Evolutionary conservation across 2,113 vertebrate species (phyloP), one percentile per base, ranked within the genome.

Genomic region (Apistogramma diplotaenia): DNA sequence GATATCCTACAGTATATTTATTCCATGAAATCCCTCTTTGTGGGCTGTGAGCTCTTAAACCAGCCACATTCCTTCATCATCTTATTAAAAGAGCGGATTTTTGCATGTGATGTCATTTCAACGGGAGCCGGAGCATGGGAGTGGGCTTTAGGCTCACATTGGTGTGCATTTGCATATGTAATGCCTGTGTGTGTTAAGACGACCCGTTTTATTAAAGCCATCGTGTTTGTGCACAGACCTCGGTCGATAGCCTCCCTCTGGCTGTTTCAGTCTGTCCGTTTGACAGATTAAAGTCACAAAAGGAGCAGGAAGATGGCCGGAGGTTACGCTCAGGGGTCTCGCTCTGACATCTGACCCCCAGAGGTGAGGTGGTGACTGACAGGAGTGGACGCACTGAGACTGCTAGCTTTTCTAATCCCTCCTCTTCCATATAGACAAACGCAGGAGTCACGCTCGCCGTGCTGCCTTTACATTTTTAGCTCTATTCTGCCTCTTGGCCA

Each of bases 91-190:
- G 23, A 70, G 80, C 61, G 70, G 29, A 19, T 85, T 72, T 46
- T 49, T 79, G 35, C 37, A 31, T 56, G 43, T 84, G 70, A 87
- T 6, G 76, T 81, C 0, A 65, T 76, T 35, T 9, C 4, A 13
- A 62, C n/a, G 21, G 49, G 27, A 25, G 62, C 57, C 54, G 31
- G 79, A 77, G 31, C 59, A 7, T 49, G 46, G 27, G 10, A 10
- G 56, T 76, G 61, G 67, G 74, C 8, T 75, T 57, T 70, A 18
- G 29, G 37, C 74, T 58, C 35, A 31, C 40, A 76, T 92, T 82
- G 88, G 56, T 82, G 86, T 83, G 18, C 29, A 43, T 89, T 84
- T 85, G 74, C 81, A 84, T 74, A 55, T 79, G 6, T 76, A 76
- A 83, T 71, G 5, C 6, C 0, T 55, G 56, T 21, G 23, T 78